Conservation (phyloP, 2,113 vertebrate genomes). For the Tetrax tetrax region DNA sequence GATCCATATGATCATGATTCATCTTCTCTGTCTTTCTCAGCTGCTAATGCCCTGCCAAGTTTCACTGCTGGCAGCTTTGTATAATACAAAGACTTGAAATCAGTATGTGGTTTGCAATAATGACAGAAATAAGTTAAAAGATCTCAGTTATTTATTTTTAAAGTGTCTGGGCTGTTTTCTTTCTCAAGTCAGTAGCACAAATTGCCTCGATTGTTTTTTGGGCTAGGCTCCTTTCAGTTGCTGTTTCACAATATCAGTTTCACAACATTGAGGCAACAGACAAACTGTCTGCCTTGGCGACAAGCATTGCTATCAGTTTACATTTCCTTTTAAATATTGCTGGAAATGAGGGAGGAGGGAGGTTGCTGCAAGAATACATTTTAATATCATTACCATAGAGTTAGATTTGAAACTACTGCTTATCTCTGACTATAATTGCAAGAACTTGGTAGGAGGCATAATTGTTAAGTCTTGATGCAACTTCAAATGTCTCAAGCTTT, state of each 20-base stretch:
- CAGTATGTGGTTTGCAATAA: background rate
- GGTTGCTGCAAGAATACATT: background rate
- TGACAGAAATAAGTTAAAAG: slow-evolving; percentile 38
- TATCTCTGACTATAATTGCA: background rate
- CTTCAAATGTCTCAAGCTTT: background rate
- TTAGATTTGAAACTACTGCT: background rate
- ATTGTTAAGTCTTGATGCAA: background rate
- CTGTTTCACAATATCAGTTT: slow-evolving; percentile 45
- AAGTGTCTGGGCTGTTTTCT: background rate
- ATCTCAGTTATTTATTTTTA: slow-evolving; percentile 37
- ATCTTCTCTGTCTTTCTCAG: background rate
- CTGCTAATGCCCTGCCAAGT: background rate
- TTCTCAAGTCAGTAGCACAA: slow-evolving; percentile 12
- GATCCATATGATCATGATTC: background rate
- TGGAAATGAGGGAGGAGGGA: background rate
- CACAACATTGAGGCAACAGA: slow-evolving; percentile 4
- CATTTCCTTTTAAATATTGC: background rate
- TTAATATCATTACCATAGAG: background rate
- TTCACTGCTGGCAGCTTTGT: background rate
- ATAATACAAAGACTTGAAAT: background rate
- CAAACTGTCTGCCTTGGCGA: background rate
- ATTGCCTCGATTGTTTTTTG: background rate
- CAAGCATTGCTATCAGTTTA: background rate
- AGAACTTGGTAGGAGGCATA: background rate
- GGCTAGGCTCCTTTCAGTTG: background rate